Conservation (phyloP, 2,113 vertebrate genomes). For the Empidonax alnorum region DNA sequence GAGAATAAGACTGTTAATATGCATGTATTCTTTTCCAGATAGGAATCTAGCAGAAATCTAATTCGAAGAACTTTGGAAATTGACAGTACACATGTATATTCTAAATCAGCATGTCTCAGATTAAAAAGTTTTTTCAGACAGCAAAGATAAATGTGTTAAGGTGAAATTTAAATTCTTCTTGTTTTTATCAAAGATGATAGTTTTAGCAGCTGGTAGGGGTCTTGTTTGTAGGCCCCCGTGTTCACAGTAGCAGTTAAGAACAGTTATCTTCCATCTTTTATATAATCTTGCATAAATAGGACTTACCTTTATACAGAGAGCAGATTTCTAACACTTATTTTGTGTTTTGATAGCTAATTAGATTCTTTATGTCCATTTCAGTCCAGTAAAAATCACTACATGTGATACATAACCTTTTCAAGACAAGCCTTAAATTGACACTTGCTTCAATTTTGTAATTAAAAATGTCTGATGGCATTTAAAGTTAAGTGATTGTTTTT, state of each 20-base stretch:
- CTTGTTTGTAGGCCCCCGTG: rapidly evolving
- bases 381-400: neutral
- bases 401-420: neutral
- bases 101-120: neutral
- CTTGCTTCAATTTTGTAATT: neutral
- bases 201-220: neutral
- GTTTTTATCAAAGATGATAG: neutral
- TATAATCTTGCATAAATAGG: neutral
- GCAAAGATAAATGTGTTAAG: neutral
- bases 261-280: neutral
- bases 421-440: neutral
- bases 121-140: neutral
- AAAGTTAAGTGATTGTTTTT: neutral
- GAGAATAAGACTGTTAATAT: neutral
- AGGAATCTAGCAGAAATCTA: neutral
- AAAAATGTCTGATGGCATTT: neutral
- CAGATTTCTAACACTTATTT: neutral
- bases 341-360: neutral
- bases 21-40: neutral
- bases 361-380: neutral
- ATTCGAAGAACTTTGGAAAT: neutral
- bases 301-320: neutral
- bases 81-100: neutral
- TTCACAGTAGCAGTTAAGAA: neutral
- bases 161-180: neutral